Evolutionary conservation across 2,888 invertebrate species (phyloP).

Genomic region (Pristionchus japonicus): DNA sequence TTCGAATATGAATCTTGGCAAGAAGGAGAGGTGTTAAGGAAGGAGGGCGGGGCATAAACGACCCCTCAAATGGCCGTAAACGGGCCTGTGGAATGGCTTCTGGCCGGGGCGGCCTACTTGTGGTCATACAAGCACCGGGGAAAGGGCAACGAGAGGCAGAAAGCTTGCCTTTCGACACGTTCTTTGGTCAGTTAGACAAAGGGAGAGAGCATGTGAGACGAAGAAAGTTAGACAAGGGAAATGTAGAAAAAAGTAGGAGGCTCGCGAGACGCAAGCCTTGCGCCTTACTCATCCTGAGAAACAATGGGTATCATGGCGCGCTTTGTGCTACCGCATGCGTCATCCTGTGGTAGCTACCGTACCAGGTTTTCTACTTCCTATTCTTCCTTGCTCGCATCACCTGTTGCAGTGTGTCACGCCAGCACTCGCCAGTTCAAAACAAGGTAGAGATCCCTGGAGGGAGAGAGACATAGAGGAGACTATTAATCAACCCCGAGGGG

Average conservation of each 20-base stretch:
- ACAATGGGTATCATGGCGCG: not conserved
- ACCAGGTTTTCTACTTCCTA: not conserved
- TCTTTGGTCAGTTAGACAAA: not conserved
- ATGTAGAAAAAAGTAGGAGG: not conserved
- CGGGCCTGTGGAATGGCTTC: not conserved
- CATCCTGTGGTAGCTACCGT: not conserved
- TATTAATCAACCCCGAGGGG: not conserved
- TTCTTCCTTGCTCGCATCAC: not conserved
- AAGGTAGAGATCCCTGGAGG: not conserved
- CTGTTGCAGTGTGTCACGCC: conserved; percentile 20
- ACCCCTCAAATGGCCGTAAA: not conserved
- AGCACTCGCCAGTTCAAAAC: conserved; percentile 27
- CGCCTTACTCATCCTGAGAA: conserved; percentile 1
- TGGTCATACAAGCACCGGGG: not conserved
- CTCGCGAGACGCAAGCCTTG: not conserved
- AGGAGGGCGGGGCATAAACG: not conserved
- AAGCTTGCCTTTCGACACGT: not conserved
- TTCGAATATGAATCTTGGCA: not conserved
- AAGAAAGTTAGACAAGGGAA: not conserved
- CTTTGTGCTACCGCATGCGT: not conserved
- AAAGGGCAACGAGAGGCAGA: not conserved
- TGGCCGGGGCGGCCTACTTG: not conserved
- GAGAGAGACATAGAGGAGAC: too few relatives aligned
- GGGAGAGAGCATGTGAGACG: not conserved
- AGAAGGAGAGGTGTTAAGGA: not conserved